Evolutionary conservation across 2,888 invertebrate species (phyloP), one percentile per base, ranked within the genome.

Genomic region (Trichogramma evanescens): DNA sequence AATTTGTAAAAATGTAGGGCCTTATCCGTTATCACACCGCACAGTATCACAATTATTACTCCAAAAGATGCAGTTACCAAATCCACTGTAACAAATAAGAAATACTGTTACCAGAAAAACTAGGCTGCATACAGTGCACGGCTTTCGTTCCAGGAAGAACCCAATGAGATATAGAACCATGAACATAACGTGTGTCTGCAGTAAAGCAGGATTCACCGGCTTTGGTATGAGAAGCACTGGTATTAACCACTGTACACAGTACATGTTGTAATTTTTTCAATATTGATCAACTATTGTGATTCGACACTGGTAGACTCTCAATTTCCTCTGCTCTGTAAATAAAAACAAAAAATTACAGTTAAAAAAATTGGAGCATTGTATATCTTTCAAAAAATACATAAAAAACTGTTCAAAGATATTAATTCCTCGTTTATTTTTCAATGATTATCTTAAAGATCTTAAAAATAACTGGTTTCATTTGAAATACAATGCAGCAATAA

Each of bases 101-200:
- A 91, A 91, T 58, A 97, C 91, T 38, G 97, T 93, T 46, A 91
- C 89, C 56, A 97, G 80, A 80, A 99, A 99, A 68, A 98, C 91
- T 58, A 96, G 81, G 74, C 94, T 94, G 82, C 98, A 99, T 66
- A 97, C 94, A 54, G 95, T 95, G 79, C 98, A 99, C 1, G 98
- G 98, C 78, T 93, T 97, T 72, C 95, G 83, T 76, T 97, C 96
- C 71, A 99, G 82, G 79, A 98, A 97, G 81, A 98, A 98, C 70
- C 97, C 95, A 69, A 96, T 89, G 69, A 98, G 81, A 80, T 98
- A 98, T 57, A 98, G 83, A 66, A 94, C 90, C 86, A 98, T 94
- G 79, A 98, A 97, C 90, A 97, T 93, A 63, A 95, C 94, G 80
- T 96, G 95, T 58, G 96, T 96, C 78, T 96, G 93, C 70, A 97